Percentiles rank a stretch among this genome's conserved stretches.
Evolutionary conservation across 2,113 vertebrate genomes (phyloP).

Genomic region (Siniperca chuatsi): DNA sequence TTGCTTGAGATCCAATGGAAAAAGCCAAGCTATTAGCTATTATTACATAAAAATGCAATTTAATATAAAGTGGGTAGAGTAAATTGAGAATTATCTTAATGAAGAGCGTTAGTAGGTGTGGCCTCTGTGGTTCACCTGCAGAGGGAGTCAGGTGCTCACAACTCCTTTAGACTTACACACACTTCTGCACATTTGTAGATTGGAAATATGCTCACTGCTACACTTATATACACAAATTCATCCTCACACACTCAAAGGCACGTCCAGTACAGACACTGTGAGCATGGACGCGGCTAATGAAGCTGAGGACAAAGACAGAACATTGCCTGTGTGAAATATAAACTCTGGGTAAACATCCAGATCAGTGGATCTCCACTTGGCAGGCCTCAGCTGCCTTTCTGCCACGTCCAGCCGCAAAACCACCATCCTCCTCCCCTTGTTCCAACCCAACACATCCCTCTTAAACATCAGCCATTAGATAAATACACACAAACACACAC

Average conservation of each 20-base stretch:
- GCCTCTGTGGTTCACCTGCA: neutral
- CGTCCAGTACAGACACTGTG: slow-evolving; percentile 60
- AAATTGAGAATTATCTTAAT: neutral
- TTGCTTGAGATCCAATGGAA: neutral
- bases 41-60: neutral
- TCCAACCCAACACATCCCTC: slow-evolving; percentile 57
- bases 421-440: slow-evolving; percentile 51
- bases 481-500: slow-evolving; percentile 13
- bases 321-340: slow-evolving; percentile 62
- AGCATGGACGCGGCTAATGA: slow-evolving; percentile 58
- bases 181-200: neutral
- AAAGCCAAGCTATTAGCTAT: neutral
- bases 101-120: neutral
- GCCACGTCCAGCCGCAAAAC: slow-evolving; percentile 64
- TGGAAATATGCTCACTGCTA: neutral
- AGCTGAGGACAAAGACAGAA: slow-evolving; percentile 60
- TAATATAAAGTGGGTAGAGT: neutral
- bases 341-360: slow-evolving; percentile 70
- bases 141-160: slow-evolving; percentile 59
- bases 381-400: slow-evolving; percentile 60
- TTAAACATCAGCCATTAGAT: slow-evolving; percentile 64
- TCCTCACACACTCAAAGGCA: slow-evolving; percentile 86
- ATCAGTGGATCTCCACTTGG: slow-evolving; percentile 75
- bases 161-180: slow-evolving; percentile 79
- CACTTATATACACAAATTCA: slow-evolving; percentile 80